These are phyloP conservation scores for Malurus leucopterus DNA, from an alignment of 2,797 vertebrate species.

Conservation along the genomic window DNA sequence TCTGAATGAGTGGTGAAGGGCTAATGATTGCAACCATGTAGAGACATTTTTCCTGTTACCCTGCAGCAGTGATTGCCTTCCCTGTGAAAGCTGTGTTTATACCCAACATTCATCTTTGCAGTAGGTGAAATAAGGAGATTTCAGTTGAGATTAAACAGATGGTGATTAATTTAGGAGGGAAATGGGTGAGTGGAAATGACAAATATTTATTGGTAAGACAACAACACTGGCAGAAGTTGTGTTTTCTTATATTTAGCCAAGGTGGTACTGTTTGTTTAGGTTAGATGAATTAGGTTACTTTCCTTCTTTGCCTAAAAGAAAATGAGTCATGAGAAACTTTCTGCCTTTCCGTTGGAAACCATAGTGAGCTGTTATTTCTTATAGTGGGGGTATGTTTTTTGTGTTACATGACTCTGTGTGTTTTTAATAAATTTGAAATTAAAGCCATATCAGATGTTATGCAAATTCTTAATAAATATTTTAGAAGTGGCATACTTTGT, in stretches of 20 bases:
- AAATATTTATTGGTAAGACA: background rate
- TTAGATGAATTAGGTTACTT: slow-evolving; percentile 5
- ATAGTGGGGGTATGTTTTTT: background rate
- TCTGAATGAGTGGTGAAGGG: slow-evolving; percentile 29
- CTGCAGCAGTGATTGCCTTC: background rate
- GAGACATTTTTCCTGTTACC: slow-evolving; percentile 11
- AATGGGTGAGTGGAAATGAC: background rate
- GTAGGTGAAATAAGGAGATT: slow-evolving; percentile 22
- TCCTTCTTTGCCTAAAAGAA: slow-evolving; percentile 26
- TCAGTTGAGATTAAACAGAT: slow-evolving; percentile 4
- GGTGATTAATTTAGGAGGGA: slow-evolving; percentile 16
- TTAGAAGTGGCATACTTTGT: slow-evolving; percentile 2
- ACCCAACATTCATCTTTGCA: slow-evolving; percentile 19
- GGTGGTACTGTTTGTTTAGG: background rate
- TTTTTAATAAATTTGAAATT: slow-evolving; percentile 28
- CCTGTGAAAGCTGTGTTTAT: background rate
- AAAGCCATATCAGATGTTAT: slow-evolving; percentile 1
- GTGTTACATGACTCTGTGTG: background rate
- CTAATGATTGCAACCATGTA: background rate
- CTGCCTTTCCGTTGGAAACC: background rate
- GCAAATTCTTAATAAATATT: background rate
- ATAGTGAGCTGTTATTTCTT: background rate
- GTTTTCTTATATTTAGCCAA: slow-evolving; percentile 7
- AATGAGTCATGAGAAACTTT: slow-evolving; percentile 11
- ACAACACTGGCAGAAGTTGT: slow-evolving; percentile 15